Evolutionary conservation across 2,888 invertebrate genomes (phyloP), one percentile per base, ranked within the genome.

Genomic region (Sycophila texana): DNA sequence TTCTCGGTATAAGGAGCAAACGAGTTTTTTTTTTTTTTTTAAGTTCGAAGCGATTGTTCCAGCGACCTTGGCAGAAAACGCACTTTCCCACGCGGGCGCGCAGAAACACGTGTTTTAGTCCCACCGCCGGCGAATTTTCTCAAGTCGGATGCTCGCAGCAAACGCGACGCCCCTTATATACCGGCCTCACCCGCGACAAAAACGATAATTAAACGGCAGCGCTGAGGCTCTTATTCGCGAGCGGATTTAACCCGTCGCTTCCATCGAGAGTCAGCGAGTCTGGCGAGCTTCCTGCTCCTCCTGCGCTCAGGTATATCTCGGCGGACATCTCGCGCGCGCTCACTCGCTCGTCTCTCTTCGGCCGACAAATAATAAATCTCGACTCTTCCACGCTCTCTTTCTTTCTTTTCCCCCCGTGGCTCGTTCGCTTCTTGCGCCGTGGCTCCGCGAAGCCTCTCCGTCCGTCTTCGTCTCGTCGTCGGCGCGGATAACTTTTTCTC

Each of bases 181-280:
- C n/a, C 4, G 53, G 14, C 53, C n/a, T n/a, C n/a, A 13, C 39
- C 39, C 47, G 39, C 55, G 55, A 39, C 39, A 4, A 65, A n/a
- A 53, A n/a, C 53, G 66, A 77, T 61, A 58, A 57, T 72, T 51
- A 73, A 77, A 22, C 66, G n/a, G 60, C 22, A 26, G 16, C 66
- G 30, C 26, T 1, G 26, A 26, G 26, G 26, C 26, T 26, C 26
- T 26, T 26, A 26, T 26, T 22, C 71, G 39, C 7, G 26, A 20
- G 10, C 14, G 18, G 5, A 26, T 72, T 26, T 39, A 39, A 39
- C 10, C 61, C 20, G 39, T 39, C 80, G 81, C 80, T 86, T 86
- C 88, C 89, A 89, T 90, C 88, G 88, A 88, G 85, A 89, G 87
- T 89, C 89, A 86, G 85, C 85, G 84, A 84, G 86, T 84, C 85